Base-by-base conservation (phyloP, 2,113 vertebrate genomes). In the Eupsittula cactorum region DNA sequence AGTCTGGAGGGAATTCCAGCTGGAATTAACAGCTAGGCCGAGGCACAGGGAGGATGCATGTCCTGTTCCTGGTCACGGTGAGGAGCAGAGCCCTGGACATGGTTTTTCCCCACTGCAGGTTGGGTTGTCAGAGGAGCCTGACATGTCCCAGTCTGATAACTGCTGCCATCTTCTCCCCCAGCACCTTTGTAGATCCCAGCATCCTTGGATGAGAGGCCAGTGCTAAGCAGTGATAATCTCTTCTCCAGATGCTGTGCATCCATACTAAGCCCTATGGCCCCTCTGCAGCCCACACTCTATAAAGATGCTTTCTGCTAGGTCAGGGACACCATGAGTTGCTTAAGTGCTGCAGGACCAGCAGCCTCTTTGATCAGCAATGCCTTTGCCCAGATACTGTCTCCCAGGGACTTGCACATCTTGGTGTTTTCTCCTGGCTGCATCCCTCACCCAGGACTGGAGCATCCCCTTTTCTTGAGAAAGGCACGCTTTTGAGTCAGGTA, bases 41-140 rank as follows among this genome's bases (percentile, higher is more conserved):
- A 31, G n/a, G n/a, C 29, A n/a, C 0, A 1, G 29, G 10, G 69
- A 68, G 23, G 16, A 8, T 33, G 17, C 11, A 3, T 3, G 7
- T 24, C 47, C 37, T 35, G 63, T 4, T 52, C 35, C 33, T 16
- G 27, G 8, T 8, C 25, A 13, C 0, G 1, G 39, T 28, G 37
- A 69, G 78, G 21, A 33, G 60, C 60, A 69, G 89, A 49, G 39
- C 0, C 2, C 35, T 33, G 70, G 41, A 44, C 0, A 1, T 11
- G 13, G 24, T 28, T 8, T 7, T 41, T 69, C 37, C 53, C 35
- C 29, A 18, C 0, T 2, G 9, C 44, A n/a, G 46, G 10, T 8
- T 25, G 53, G 28, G 35, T 6, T n/a, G 55, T 25, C 0, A 4
- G 31, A 64, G 64, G 16, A 37, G 29, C 37, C n/a, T 59, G 59